phyloP scores from a whole-genome alignment of 2,113 vertebrate species.

The Poeciliopsis occidentalis region DNA sequence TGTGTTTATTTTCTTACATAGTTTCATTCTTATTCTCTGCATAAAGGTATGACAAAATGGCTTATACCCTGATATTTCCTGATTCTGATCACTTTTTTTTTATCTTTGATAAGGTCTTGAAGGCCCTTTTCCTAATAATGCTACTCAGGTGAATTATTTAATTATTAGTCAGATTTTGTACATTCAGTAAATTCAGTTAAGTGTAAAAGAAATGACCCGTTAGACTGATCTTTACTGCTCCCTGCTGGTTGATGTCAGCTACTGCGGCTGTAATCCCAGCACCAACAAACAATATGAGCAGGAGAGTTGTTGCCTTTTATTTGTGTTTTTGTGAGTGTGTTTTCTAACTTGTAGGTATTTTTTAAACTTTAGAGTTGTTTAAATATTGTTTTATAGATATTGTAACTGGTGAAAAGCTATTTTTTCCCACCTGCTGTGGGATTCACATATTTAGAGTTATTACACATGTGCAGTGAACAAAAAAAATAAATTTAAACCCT shows the following conservation, averaged over 20 bases:
- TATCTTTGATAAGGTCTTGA: too few species aligned
- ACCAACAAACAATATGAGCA: not conserved
- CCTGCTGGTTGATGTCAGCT: slow-evolving; percentile 47
- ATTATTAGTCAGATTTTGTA: too few species aligned
- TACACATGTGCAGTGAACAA: not conserved
- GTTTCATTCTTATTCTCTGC: too few species aligned
- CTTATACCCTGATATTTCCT: too few species aligned
- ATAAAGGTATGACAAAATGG: too few species aligned
- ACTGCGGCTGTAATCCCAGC: slow-evolving; percentile 19
- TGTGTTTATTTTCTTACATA: too few species aligned
- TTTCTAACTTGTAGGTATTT: not conserved
- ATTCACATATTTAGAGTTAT: not conserved
- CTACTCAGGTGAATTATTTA: too few species aligned
- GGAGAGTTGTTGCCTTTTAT: not conserved
- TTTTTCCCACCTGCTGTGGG: not conserved
- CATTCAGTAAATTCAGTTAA: too few species aligned
- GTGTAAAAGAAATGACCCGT: not conserved
- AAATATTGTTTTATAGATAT: not conserved
- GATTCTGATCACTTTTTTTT: too few species aligned
- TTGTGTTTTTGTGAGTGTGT: not conserved
- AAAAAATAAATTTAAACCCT: slow-evolving; percentile 1
- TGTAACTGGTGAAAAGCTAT: not conserved
- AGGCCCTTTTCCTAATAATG: too few species aligned
- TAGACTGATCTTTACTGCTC: slow-evolving; percentile 55
- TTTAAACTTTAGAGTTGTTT: not conserved